Conservation (phyloP, 1,140 invertebrate species). For the Schlechtendalia chinensis region DNA sequence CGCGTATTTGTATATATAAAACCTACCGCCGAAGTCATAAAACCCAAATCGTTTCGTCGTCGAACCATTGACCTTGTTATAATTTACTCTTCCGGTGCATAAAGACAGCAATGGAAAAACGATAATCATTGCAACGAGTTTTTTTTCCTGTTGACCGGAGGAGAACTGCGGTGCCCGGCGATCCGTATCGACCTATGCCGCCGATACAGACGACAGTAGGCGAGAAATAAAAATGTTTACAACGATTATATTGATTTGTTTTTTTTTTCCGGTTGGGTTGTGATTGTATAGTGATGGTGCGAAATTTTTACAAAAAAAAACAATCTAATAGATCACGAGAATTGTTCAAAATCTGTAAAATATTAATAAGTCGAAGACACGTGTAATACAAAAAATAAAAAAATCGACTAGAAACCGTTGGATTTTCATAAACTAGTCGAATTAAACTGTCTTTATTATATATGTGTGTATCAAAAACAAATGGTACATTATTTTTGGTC, state of each 20-base stretch:
- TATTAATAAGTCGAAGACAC: too few relatives aligned
- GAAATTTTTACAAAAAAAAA: neutral
- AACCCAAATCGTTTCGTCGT: constrained; percentile 6
- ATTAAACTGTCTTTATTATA: neutral
- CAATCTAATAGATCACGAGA: constrained; percentile 8
- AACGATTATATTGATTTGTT: neutral
- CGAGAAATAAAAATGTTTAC: constrained; percentile 31
- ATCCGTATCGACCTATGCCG: constrained; percentile 34
- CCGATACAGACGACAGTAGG: too few relatives aligned
- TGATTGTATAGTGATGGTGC: neutral
- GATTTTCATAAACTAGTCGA: neutral
- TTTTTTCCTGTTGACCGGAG: neutral
- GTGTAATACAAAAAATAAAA: constrained; percentile 15
- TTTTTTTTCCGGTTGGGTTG: constrained; percentile 28
- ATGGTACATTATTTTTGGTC: too few relatives aligned
- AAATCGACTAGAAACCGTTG: constrained; percentile 17
- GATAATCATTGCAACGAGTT: constrained; percentile 6
- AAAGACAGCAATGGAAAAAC: constrained; percentile 26
- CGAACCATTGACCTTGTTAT: constrained; percentile 44
- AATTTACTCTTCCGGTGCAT: constrained; percentile 31
- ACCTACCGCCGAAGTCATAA: neutral
- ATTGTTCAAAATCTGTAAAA: neutral
- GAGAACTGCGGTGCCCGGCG: constrained; percentile 18
- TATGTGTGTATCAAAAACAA: too few relatives aligned
- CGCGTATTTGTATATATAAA: neutral